Evolutionary conservation across 2,797 vertebrate species (phyloP).

Genomic region (Notamacropus eugenii): DNA sequence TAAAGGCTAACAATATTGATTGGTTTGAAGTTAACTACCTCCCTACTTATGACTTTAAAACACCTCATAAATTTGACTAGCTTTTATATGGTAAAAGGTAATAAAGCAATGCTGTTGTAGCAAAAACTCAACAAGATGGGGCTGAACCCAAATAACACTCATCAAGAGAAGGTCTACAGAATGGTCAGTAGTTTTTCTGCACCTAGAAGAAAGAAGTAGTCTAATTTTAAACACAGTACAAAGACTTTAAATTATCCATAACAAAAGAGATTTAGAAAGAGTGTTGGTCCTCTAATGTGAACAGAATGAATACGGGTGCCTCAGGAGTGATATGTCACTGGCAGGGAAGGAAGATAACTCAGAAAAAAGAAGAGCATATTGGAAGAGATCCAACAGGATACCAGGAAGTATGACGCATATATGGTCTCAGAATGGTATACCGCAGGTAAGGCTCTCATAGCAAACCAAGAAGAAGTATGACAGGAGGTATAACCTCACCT

Average conservation of each 20-base stretch:
- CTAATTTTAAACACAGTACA: neutral
- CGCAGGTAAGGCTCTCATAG: neutral
- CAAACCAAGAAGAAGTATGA: neutral
- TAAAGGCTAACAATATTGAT: conserved; percentile 29
- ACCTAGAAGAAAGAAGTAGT: neutral
- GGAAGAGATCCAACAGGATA: neutral
- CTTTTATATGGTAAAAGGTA: neutral
- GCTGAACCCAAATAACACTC: conserved; percentile 13
- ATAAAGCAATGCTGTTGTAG: neutral
- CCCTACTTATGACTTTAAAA: conserved; percentile 24
- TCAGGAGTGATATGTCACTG: neutral
- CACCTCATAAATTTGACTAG: neutral
- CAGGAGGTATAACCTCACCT: neutral
- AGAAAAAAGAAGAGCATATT: neutral
- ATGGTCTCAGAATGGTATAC: neutral
- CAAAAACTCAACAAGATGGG: neutral
- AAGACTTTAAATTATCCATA: neutral
- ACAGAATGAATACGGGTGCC: neutral
- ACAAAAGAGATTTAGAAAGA: neutral
- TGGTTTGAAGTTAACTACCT: conserved; percentile 12
- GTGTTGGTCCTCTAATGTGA: neutral
- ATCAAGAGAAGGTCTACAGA: neutral
- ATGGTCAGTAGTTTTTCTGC: neutral
- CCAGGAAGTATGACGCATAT: neutral
- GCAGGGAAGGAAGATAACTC: neutral